phyloP scores from a whole-genome alignment of 2,797 vertebrate species.

The Luscinia megarhynchos region DNA sequence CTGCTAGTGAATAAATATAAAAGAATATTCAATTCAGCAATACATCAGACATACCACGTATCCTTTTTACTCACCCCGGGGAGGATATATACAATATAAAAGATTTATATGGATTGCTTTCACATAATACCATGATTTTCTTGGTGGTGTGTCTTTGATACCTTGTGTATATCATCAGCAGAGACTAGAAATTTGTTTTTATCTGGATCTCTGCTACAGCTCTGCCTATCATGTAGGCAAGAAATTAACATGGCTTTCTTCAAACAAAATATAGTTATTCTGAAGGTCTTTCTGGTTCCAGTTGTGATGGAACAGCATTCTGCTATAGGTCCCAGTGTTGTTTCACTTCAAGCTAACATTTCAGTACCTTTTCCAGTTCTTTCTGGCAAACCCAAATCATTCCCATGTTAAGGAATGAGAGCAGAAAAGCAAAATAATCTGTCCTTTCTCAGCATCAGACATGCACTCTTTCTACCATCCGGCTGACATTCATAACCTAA shows the following conservation, averaged over 20 bases:
- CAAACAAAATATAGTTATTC: constrained; percentile 14
- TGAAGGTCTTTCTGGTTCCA: constrained; percentile 30
- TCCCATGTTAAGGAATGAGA: not conserved
- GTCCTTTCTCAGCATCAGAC: not conserved
- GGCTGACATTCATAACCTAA: not conserved
- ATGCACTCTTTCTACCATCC: not conserved
- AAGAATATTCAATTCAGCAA: constrained; percentile 48
- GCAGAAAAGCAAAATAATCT: not conserved
- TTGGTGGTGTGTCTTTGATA: constrained; percentile 65
- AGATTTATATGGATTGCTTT: constrained; percentile 65
- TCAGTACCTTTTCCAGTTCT: constrained; percentile 19
- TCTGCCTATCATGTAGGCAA: constrained; percentile 39
- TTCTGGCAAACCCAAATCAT: constrained; percentile 27
- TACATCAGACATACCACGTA: constrained; percentile 40
- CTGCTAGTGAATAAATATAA: constrained; percentile 57
- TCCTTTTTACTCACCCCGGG: constrained; percentile 46
- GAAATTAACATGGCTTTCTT: constrained; percentile 53
- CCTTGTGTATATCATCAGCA: constrained; percentile 37
- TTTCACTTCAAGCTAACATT: constrained; percentile 53
- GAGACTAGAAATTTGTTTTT: constrained; percentile 59
- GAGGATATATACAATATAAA: constrained; percentile 39
- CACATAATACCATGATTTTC: constrained; percentile 59
- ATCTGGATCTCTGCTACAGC: constrained; percentile 54
- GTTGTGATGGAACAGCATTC: constrained; percentile 19
- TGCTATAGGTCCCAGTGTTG: constrained; percentile 25